Base-by-base conservation (phyloP, 2,888 invertebrate species). In the Isoperla grammatica region DNA sequence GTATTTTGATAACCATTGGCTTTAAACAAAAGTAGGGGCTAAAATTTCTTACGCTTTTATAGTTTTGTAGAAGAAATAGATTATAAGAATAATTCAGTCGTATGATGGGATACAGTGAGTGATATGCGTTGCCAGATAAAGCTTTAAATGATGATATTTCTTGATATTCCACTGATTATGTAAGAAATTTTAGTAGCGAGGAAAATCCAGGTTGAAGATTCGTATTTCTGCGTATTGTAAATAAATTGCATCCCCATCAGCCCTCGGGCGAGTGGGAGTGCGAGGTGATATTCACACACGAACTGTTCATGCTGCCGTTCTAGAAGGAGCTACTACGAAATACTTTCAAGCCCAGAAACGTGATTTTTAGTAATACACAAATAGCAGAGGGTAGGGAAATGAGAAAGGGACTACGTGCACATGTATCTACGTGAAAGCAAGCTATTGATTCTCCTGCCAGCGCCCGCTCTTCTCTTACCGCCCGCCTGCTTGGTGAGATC, bases 101-200 rank as follows among this genome's bases (percentile, higher is more conserved):
- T 22, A 22, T 46, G 6, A 46, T 46, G 20, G 46, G 22, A 46
- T 46, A 11, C 22, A 2, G 17, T 46, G 15, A 43, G 37, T 43
- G 46, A 46, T 46, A 46, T 46, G 46, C 42, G 15, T 46, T 46
- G 46, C 46, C 46, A 46, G 46, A 46, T 17, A 45, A 46, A 46
- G 46, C 46, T 22, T 17, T n/a, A 46, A 19, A 46, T 9, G 20
- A 17, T 22, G 20, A 22, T 19, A 46, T 46, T 46, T 46, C n/a
- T 19, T 46, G 46, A 46, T 46, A 46, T 46, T 46, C 22, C 46
- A 46, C 22, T 22, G 8, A 46, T 22, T 22, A 46, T 17, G 8
- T 8, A 29, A 29, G 29, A 29, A 29, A 29, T 29, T 29, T 4
- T 29, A 29, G 4, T 29, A 29, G 29, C 29, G 29, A 29, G 29